Evolutionary conservation across 2,113 vertebrate genomes (phyloP), one percentile per base, ranked within the genome.

Genomic region (Crotalus horridus): DNA sequence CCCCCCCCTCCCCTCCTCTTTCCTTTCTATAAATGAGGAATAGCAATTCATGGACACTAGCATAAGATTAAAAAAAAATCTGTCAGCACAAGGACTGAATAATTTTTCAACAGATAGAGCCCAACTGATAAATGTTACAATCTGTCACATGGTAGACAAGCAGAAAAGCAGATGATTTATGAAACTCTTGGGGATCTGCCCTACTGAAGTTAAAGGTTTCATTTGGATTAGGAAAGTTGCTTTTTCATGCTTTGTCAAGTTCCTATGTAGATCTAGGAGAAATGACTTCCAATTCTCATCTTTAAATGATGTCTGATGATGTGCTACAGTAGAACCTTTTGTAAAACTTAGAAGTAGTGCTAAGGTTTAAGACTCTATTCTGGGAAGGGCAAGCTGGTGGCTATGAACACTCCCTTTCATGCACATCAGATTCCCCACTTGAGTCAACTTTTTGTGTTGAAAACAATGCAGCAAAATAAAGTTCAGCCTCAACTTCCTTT

Each of bases 1-100:
- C 6, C 1, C 0, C 24, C 10, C 8, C 48, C 3, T 12, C 53
- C 12, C 0, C 9, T 1, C 6, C 5, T 33, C 64, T 33, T 13
- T n/a, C 29, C 64, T 33, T 33, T 33, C 29, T 69, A 69, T 69
- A 53, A 53, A 26, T 21, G 2, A 56, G 13, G 8, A 54, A 21
- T 10, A 46, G 88, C 17, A 39, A 58, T 24, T 54, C 55, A 81
- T 23, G 23, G 26, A 51, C 24, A 59, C 23, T 23, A 20, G 7
- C 3, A 17, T 26, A 24, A 59, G 3, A 23, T 29, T 21, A 90
- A 39, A n/a, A 23, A 46, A 17, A n/a, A 26, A 53, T 89, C 54
- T 85, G 54, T 39, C 51, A 89, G 87, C 4, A n/a, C 29, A 29
- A 92, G 85, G 21, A 69, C 4, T 33, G 33, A 92, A 43, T 89